Base-by-base conservation (phyloP, 30 jellyfish, hydroid and myxozoan genomes). In the Pelagia noctiluca region DNA sequence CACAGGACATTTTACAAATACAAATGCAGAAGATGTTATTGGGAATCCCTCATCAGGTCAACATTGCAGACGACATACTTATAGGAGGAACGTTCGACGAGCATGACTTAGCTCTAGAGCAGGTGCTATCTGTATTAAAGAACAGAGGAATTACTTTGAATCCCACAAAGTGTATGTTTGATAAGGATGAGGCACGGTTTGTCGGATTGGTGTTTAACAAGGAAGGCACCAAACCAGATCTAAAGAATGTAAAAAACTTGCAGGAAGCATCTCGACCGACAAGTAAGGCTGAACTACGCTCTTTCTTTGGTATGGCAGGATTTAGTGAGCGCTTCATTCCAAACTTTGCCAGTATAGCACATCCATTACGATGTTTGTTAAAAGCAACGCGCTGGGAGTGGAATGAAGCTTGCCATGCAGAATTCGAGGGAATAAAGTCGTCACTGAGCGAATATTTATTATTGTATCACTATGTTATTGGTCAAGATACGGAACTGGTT, bases 141-240 rank as follows among this genome's bases (percentile, higher is more conserved):
- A 42, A 42, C 57, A 42, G 57, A 42, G 57, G 57, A 42, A 42
- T 42, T 42, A 42, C 57, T 42, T 42, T 42, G 57, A 42, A 42
- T 42, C 57, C 57, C 57, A 42, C 57, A 42, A 42, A 42, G 57
- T 42, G 57, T 42, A 42, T 42, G 57, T 42, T 42, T 42, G 57
- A 42, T 42, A 42, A 42, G 16, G 72, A 60, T n/a, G 35, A 60
- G 30, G 72, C 35, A 60, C 30, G 72, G 22, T 60, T 60, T 60
- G 30, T 60, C 35, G 72, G 72, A 60, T 26, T 60, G 34, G 72
- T 60, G 35, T 60, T 60, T 26, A 60, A 60, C 72, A 60, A 60
- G 72, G 30, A n/a, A n/a, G 72, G 72, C 34, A 60, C 30, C 34
- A 60, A 60, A n/a, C 72, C 72, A 26, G 72, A 60, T 60, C 72